Evolutionary conservation across 2,113 vertebrate genomes (phyloP), one percentile per base, ranked within the genome.

Genomic region (Leucosticte australis): DNA sequence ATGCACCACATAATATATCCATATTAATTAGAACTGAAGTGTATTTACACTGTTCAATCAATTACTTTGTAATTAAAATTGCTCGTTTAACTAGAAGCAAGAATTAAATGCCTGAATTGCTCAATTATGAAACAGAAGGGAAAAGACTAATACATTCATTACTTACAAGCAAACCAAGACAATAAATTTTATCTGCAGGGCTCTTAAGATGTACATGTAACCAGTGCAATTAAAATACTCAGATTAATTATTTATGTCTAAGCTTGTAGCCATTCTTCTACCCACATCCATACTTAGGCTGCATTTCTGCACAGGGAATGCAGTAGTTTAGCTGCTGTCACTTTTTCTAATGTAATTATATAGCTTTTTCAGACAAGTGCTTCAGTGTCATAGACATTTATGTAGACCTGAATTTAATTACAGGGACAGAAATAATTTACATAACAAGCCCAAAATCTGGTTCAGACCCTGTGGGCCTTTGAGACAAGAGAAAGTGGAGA

Each of bases 1-100:
- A 75, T 50, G 15, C 1, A 71, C 11, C 15, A 74, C 31, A 55
- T 30, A 94, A 83, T 74, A 42, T 26, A 90, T 10, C 28, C 26
- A 14, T 67, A 84, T 70, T 81, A 74, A 87, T 62, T 87, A 83
- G n/a, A 65, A 78, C 5, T 33, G 35, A 78, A 92, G 23, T 33
- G 47, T 71, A 75, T 81, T 90, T 82, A 81, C 14, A 68, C 35
- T 49, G 39, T 79, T 82, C 56, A 71, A 85, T 84, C 49, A 79
- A 82, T 90, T 92, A 59, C 15, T 71, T 75, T 68, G 20, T 33
- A 82, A 85, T 90, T 92, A 87, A 94, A 92, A 88, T 64, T 63
- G 23, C 42, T 65, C 14, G 20, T 81, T 91, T 87, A 79, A 85
- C 74, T 63, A 63, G 52, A 90, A 93, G 56, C 15, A 68, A 67